A percentile compares a stretch with the other conserved stretches of the same genome.
These are phyloP conservation scores for Chesias legatella DNA, from an alignment of 2,888 invertebrate genomes.

Conservation along the genomic window DNA sequence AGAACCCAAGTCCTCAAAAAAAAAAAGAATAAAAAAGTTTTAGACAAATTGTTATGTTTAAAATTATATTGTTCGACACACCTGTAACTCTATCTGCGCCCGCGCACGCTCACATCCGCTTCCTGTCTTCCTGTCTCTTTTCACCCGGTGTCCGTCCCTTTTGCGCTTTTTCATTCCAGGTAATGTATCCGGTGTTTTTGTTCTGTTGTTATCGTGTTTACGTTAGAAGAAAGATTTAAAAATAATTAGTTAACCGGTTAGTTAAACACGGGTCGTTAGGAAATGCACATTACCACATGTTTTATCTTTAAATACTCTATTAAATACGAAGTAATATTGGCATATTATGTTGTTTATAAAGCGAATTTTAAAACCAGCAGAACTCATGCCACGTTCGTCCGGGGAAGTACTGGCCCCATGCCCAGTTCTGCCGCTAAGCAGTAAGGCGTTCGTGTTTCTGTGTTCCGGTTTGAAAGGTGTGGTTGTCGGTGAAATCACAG, in stretches of 20 bases:
- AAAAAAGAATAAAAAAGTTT: no score
- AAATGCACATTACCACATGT: background rate
- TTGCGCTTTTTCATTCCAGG: conserved; percentile 41
- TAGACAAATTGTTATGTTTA: conserved; percentile 42
- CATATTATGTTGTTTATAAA: no score
- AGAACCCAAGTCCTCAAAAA: no score
- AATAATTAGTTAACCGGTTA: conserved; percentile 9
- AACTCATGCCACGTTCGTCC: no score
- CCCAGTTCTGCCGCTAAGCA: no score
- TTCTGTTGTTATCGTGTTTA: conserved; percentile 15
- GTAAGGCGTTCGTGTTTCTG: no score
- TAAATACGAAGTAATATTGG: no score
- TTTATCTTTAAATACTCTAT: no score
- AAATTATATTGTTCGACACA: conserved; percentile 48
- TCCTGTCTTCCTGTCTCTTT: conserved; percentile 62
- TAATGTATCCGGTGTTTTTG: conserved; percentile 40
- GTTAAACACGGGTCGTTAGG: conserved; percentile 12
- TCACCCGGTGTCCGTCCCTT: conserved; percentile 25
- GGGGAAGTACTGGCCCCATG: no score
- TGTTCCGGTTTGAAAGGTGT: no score
- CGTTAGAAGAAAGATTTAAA: conserved; percentile 8
- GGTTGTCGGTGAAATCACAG: no score
- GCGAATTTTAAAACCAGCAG: no score
- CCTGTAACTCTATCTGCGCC: conserved; percentile 48
- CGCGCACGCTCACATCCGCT: conserved; percentile 61